Evolutionary conservation across 1,140 invertebrate genomes (phyloP).

Genomic region (Drosophila pseudoobscura): DNA sequence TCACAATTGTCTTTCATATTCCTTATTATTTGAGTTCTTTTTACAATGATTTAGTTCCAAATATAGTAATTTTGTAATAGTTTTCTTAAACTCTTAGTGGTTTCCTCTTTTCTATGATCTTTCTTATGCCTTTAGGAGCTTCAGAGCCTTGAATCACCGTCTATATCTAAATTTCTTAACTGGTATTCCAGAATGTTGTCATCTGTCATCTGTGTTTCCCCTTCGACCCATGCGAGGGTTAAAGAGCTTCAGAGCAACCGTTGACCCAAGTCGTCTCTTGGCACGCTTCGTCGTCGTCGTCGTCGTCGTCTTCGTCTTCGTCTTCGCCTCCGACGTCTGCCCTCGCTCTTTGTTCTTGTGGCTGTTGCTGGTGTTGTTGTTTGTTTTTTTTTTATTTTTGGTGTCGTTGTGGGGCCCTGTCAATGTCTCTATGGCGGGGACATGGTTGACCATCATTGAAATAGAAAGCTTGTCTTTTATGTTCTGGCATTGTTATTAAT

Average conservation of each 20-base stretch:
- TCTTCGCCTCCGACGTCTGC: constrained; percentile 16
- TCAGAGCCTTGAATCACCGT: no score
- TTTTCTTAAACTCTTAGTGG: no score
- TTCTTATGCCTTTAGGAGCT: no score
- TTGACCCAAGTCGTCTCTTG: constrained; percentile 45
- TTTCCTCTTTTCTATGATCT: no score
- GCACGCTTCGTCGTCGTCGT: constrained; percentile 33
- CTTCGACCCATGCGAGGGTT: constrained; percentile 30
- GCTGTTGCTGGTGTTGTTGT: constrained; percentile 14
- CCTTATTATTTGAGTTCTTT: no score
- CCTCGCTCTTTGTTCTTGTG: constrained; percentile 4
- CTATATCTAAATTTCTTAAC: no score
- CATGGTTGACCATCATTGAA: constrained; percentile 58
- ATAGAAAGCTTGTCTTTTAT: constrained; percentile 65
- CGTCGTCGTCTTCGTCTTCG: constrained; percentile 17
- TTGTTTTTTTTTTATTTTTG: constrained; percentile 4
- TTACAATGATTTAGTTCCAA: no score
- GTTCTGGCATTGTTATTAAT: constrained; percentile 64
- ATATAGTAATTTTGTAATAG: no score
- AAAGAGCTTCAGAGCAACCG: constrained; percentile 16
- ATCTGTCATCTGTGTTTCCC: neutral
- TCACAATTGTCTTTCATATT: no score
- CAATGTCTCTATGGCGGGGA: constrained; percentile 47
- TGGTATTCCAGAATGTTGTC: neutral
- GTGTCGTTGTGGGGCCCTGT: constrained; percentile 50